A percentile compares a stretch with the other conserved stretches of the same genome.
phyloP scores from a whole-genome alignment of 2,888 invertebrate genomes.

The Eupithecia centaureata region DNA sequence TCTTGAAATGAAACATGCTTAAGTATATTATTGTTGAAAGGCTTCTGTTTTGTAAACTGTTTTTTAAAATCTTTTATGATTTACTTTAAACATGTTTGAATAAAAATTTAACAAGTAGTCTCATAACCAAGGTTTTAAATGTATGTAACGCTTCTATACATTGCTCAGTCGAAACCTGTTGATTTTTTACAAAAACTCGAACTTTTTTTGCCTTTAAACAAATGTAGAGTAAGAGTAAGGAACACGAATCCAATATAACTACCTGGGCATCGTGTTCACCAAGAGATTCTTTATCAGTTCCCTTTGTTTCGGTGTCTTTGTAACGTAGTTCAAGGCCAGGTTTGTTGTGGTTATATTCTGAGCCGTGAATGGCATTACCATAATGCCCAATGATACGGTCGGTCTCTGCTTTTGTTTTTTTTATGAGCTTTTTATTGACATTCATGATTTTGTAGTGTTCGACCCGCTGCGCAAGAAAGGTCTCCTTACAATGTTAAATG shows the following conservation, averaged over 20 bases:
- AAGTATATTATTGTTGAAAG: background rate
- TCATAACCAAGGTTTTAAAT: background rate
- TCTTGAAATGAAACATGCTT: too few species aligned
- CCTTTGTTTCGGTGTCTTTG: slow-evolving; percentile 59
- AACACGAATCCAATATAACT: background rate
- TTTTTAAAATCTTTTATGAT: background rate
- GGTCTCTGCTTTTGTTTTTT: slow-evolving; percentile 19
- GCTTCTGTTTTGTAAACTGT: background rate
- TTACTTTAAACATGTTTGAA: background rate
- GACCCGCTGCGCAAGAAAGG: background rate
- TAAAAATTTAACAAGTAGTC: too few species aligned
- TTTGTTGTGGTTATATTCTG: slow-evolving; percentile 39
- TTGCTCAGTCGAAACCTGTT: background rate
- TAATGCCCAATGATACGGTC: slow-evolving; percentile 31
- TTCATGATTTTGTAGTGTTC: slow-evolving; percentile 17
- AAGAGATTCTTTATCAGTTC: slow-evolving; percentile 61
- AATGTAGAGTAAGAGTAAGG: background rate
- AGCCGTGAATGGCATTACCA: slow-evolving; percentile 36
- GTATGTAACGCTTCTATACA: background rate
- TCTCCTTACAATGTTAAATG: background rate
- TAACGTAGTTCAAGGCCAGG: slow-evolving; percentile 55
- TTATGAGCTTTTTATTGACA: slow-evolving; percentile 26
- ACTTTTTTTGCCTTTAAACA: background rate
- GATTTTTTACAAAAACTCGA: background rate
- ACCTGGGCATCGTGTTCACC: slow-evolving; percentile 25